phyloP scores from a whole-genome alignment of 2,888 invertebrate genomes.

The Epinotia ramella region DNA sequence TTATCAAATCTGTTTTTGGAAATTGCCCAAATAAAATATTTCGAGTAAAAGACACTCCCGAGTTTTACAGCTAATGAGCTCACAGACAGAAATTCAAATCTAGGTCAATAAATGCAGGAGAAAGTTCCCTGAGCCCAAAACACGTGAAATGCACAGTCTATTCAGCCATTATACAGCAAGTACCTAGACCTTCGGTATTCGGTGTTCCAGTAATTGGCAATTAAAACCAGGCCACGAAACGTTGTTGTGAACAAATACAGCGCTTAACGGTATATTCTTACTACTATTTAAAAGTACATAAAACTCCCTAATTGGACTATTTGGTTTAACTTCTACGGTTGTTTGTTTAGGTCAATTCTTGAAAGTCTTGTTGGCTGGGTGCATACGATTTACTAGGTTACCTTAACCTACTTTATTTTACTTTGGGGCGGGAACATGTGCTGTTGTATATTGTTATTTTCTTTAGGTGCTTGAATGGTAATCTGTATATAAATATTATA shows the following conservation, averaged over 20 bases:
- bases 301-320: conserved; percentile 30
- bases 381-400: conserved; percentile 1
- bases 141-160: background rate
- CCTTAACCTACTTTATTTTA: conserved; percentile 26
- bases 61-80: too few species aligned
- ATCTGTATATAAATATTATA: too few species aligned
- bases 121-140: background rate
- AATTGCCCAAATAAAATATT: too few species aligned
- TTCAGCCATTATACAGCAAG: background rate
- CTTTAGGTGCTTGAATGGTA: background rate
- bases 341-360: conserved; percentile 24
- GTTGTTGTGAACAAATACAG: conserved; percentile 22
- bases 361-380: background rate
- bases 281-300: conserved; percentile 24
- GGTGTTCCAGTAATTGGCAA: conserved; percentile 41
- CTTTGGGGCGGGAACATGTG: background rate
- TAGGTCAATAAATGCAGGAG: background rate
- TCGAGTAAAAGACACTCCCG: too few species aligned
- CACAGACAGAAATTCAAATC: background rate
- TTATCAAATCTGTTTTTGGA: too few species aligned
- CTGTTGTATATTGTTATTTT: background rate
- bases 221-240: conserved; percentile 34
- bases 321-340: conserved; percentile 9
- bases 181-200: conserved; percentile 16
- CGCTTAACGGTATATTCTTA: background rate